Percentiles rank a stretch among this genome's conserved stretches.
Conservation (phyloP, 37 sponge, comb jelly and placozoan species). For the Halichondria panicea region DNA sequence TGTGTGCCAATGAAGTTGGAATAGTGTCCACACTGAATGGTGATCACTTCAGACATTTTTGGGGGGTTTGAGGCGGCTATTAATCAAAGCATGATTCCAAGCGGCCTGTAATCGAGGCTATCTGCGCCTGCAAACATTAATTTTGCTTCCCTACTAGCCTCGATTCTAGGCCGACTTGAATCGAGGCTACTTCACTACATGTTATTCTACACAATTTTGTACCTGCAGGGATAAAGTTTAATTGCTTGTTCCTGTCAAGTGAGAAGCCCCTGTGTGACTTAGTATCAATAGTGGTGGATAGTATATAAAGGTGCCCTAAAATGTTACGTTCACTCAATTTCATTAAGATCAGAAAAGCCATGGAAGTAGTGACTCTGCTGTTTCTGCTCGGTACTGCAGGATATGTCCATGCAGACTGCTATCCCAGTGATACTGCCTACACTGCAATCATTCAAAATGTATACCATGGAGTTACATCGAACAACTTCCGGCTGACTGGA, state of each 20-base stretch:
- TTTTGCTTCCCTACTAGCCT: no score
- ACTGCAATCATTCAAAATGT: neutral
- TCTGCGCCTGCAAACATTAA: no score
- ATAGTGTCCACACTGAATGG: slow-evolving; percentile 82
- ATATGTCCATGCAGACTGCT: neutral
- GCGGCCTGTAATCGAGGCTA: no score
- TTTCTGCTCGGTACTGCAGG: neutral
- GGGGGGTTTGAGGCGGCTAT: neutral
- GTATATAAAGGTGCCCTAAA: no score
- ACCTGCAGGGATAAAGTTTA: no score
- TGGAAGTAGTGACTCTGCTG: neutral
- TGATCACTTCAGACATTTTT: slow-evolving; percentile 47
- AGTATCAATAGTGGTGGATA: no score
- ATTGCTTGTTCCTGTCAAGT: no score
- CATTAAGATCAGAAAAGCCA: neutral
- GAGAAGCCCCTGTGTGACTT: no score
- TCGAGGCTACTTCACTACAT: no score
- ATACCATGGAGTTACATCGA: neutral
- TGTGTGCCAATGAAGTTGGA: slow-evolving; percentile 83
- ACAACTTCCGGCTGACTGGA: neutral
- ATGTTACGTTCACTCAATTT: no score
- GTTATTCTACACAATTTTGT: no score
- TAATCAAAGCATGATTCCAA: neutral
- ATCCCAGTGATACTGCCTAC: neutral
- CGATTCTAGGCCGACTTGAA: no score